Conservation (phyloP, 2,113 vertebrate species). For the Acinonyx jubatus region DNA sequence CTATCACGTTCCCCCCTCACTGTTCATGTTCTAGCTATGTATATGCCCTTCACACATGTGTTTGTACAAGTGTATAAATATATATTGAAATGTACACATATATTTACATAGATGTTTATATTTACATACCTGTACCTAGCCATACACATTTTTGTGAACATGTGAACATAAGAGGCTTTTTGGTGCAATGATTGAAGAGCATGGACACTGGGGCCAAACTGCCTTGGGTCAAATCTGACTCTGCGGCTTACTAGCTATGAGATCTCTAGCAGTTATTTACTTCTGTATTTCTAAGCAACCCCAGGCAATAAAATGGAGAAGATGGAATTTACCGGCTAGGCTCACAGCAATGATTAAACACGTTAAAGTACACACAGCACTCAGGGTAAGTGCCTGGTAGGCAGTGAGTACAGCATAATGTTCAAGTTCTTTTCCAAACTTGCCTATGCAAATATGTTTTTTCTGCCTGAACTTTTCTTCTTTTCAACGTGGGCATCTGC, state of each 20-base stretch:
- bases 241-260: not conserved
- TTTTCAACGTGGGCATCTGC: not conserved
- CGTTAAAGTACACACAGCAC: not conserved
- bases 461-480: not conserved
- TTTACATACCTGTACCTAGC: not conserved
- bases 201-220: not conserved
- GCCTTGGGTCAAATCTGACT: not conserved
- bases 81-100: not conserved
- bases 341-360: not conserved
- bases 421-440: not conserved
- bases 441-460: not conserved
- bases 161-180: not conserved
- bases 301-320: not conserved
- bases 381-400: not conserved
- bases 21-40: not conserved
- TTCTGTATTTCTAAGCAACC: not conserved
- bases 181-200: not conserved
- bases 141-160: not conserved
- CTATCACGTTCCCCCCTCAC: not conserved
- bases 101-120: not conserved
- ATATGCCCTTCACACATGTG: not conserved
- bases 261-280: not conserved
- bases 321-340: not conserved
- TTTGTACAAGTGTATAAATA: not conserved
- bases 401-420: not conserved